Percentiles rank a stretch among this genome's conserved stretches.
phyloP scores from a whole-genome alignment of 2,797 vertebrate genomes.

The Cossypha caffra region DNA sequence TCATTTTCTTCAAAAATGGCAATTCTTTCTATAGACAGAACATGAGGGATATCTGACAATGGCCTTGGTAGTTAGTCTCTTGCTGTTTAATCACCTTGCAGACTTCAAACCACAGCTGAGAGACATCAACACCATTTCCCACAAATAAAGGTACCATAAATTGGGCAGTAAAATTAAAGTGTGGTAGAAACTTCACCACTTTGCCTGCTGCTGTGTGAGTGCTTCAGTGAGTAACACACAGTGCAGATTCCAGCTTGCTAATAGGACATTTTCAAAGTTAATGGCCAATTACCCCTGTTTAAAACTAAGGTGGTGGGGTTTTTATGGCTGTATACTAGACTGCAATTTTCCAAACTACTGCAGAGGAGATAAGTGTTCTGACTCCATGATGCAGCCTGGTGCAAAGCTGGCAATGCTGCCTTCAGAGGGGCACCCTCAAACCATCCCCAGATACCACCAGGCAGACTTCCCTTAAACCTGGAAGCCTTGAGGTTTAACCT shows the following conservation, averaged over 20 bases:
- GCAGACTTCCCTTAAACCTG: not conserved
- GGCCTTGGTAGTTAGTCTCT: not conserved
- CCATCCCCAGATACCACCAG: not conserved
- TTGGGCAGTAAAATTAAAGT: not conserved
- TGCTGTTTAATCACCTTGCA: not conserved
- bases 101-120: not conserved
- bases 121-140: not conserved
- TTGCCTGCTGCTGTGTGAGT: not conserved
- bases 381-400: not conserved
- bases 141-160: not conserved
- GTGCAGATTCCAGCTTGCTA: not conserved
- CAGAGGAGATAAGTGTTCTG: not conserved
- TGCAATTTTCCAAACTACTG: not conserved
- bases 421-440: not conserved
- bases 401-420: not conserved
- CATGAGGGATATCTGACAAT: not conserved
- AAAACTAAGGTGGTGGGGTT: not conserved
- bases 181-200: not conserved
- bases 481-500: not conserved
- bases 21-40: conserved; percentile 19
- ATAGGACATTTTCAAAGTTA: not conserved
- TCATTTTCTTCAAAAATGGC: not conserved
- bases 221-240: not conserved
- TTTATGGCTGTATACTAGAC: not conserved
- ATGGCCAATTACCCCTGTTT: not conserved